phyloP scores from a whole-genome alignment of 2,113 vertebrate species.

The Rissa tridactyla region DNA sequence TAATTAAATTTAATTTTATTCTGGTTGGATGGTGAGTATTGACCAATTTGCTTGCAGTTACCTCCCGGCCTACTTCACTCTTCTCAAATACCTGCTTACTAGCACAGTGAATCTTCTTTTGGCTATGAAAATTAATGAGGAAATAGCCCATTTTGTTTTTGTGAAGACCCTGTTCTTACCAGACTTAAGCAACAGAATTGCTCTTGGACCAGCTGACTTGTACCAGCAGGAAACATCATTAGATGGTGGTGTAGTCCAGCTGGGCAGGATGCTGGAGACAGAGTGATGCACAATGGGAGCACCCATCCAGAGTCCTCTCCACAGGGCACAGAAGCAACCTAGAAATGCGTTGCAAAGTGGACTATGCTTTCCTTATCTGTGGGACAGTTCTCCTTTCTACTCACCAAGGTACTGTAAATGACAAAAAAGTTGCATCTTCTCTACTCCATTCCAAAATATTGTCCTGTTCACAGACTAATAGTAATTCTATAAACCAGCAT shows the following conservation, averaged over 20 bases:
- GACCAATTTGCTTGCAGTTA: not conserved
- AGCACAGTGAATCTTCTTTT: not conserved
- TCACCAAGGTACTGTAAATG: not conserved
- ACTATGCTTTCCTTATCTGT: not conserved
- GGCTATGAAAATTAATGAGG: not conserved
- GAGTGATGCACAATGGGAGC: not conserved
- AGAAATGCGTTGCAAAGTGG: not conserved
- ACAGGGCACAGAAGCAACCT: not conserved
- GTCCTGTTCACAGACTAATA: not conserved
- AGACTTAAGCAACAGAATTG: not conserved
- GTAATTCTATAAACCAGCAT: not conserved
- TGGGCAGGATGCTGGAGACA: not conserved
- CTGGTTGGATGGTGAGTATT: not conserved
- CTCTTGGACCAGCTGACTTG: not conserved
- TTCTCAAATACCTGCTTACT: not conserved
- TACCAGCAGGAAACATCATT: not conserved
- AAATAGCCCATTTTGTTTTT: not conserved
- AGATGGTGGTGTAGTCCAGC: not conserved
- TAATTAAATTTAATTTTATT: slow-evolving; percentile 31
- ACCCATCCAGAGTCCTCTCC: not conserved
- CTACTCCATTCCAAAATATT: not conserved
- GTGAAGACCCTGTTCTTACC: not conserved
- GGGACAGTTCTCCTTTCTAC: not conserved
- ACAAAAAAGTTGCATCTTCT: not conserved
- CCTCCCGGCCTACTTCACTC: not conserved